phyloP scores from a whole-genome alignment of 2,888 invertebrate genomes.

The Thera britannica region DNA sequence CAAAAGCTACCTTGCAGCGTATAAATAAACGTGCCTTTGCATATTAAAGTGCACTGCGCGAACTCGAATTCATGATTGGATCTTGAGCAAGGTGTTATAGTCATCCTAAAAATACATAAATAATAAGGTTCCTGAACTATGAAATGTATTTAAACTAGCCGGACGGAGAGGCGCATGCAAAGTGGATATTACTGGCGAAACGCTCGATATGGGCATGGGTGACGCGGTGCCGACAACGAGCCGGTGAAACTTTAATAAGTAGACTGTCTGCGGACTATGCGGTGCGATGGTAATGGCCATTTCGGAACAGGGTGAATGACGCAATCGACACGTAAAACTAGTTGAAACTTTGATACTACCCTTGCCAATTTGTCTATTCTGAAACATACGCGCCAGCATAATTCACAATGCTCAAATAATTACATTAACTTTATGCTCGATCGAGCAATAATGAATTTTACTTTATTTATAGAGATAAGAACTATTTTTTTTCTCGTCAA shows the following conservation, averaged over 20 bases:
- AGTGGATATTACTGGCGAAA: slow-evolving; percentile 55
- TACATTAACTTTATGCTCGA: no score
- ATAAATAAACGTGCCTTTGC: not conserved
- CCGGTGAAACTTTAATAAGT: slow-evolving; percentile 70
- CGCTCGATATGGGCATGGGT: slow-evolving; percentile 55
- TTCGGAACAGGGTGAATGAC: slow-evolving; percentile 22
- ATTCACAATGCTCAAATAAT: no score
- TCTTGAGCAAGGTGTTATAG: not conserved
- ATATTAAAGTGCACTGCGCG: not conserved
- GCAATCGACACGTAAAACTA: slow-evolving; percentile 20
- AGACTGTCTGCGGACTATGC: slow-evolving; percentile 39
- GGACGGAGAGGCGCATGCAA: slow-evolving; percentile 53
- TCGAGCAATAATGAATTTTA: no score
- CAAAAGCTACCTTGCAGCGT: not conserved
- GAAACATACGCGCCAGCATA: not conserved
- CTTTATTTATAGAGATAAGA: no score
- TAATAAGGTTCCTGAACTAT: slow-evolving; percentile 31
- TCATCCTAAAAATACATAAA: slow-evolving; percentile 5
- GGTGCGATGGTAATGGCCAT: slow-evolving; percentile 28
- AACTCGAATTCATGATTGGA: not conserved
- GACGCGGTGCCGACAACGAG: slow-evolving; percentile 54
- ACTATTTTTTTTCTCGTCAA: no score
- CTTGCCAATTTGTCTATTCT: slow-evolving; percentile 4
- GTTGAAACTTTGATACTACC: not conserved
- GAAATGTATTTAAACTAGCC: slow-evolving; percentile 47